phyloP scores from a whole-genome alignment of 2,113 vertebrate genomes.

The Gymnogyps californianus region DNA sequence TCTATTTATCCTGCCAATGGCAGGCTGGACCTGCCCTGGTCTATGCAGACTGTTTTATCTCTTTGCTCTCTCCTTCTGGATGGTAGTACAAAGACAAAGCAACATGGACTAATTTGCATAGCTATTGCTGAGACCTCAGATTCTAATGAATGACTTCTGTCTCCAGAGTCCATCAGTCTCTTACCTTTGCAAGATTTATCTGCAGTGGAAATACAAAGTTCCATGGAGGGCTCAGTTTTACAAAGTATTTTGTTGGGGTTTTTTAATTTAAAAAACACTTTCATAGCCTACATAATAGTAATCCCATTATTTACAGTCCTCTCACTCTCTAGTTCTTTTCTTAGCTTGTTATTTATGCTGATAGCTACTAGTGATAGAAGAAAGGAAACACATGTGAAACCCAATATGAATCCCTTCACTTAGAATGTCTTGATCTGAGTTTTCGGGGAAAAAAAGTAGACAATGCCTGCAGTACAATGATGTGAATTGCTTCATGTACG shows the following conservation, averaged over 20 bases:
- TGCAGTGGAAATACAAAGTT: background rate
- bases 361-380: background rate
- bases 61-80: background rate
- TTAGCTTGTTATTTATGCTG: background rate
- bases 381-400: background rate
- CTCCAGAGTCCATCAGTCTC: background rate
- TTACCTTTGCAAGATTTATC: background rate
- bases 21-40: background rate
- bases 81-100: background rate
- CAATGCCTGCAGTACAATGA: background rate
- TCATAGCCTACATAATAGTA: background rate
- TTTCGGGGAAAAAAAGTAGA: background rate
- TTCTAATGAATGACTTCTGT: background rate
- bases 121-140: background rate
- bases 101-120: background rate
- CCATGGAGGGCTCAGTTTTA: background rate
- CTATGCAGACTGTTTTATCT: background rate
- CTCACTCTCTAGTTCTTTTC: background rate
- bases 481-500: background rate
- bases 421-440: background rate
- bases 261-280: background rate
- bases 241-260: background rate
- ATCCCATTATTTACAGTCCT: background rate
- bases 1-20: background rate
- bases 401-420: background rate